Evolutionary conservation across 2,888 invertebrate genomes (phyloP), one percentile per base, ranked within the genome.

Genomic region (Catocala nupta): DNA sequence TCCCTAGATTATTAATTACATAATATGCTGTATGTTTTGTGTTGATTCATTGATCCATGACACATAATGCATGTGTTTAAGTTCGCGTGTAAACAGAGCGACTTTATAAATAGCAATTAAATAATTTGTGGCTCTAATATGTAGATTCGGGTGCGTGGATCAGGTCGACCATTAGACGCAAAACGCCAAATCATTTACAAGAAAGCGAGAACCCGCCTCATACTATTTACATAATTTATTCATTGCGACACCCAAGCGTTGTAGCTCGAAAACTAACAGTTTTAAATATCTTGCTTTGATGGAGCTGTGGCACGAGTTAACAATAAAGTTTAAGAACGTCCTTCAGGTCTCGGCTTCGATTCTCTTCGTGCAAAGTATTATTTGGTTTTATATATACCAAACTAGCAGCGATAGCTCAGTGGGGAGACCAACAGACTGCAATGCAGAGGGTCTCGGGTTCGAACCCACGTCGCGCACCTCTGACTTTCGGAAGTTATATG

Each of bases 171-270:
- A 91, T 91, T 91, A 91, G 83, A 86, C 82, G 82, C 82, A 87
- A 90, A 92, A 90, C 90, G 89, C 85, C 90, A 91, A 91, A 91
- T 89, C 91, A 92, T 93, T 92, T 92, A 91, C 90, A 89, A 91
- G 90, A 90, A 92, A 93, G 91, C 91, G 89, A 91, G 89, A 90
- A 86, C 89, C 89, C 88, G 85, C 90, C 89, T 89, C 82, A 82
- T 81, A 85, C 75, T 89, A 93, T 93, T 92, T 92, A 91, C 93
- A 93, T 93, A 93, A 93, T 93, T 93, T 93, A 93, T 93, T 90
- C 93, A 84, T 71, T 68, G 73, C 77, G 77, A 71, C 66, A 55
- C 50, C 73, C 73, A 75, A 84, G 69, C 63, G 76, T 81, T 86
- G 84, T 72, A 86, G 66, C 87, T 87, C 68, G 57, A 45, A 77